phyloP scores from a whole-genome alignment of 2,797 vertebrate genomes.

The Malacoraja senta region DNA sequence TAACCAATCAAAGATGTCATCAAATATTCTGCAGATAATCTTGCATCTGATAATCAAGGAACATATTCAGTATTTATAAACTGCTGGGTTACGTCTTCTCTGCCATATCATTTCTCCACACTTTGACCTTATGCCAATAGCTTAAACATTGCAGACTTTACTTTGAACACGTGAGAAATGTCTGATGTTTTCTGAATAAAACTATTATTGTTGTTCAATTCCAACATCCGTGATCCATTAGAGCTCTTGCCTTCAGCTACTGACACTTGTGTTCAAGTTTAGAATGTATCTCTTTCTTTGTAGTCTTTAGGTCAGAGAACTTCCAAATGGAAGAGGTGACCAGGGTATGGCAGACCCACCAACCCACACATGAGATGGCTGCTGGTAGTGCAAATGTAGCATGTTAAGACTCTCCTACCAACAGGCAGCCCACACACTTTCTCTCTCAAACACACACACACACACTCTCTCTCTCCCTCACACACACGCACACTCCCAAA shows the following conservation, averaged over 20 bases:
- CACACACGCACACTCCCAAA: too few species aligned
- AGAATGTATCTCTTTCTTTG: neutral
- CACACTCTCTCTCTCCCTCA: too few species aligned
- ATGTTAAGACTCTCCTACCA: neutral
- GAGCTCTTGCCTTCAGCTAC: neutral
- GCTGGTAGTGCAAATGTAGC: neutral
- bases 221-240: neutral
- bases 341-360: neutral
- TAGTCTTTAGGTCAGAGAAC: neutral
- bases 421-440: too few species aligned
- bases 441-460: too few species aligned
- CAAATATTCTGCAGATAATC: neutral
- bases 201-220: neutral
- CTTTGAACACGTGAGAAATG: neutral
- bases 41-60: neutral
- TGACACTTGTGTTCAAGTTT: neutral
- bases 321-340: neutral
- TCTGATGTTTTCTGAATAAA: neutral
- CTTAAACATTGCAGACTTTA: neutral
- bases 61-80: constrained; percentile 14
- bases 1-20: neutral
- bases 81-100: neutral
- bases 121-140: neutral
- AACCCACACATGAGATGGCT: neutral
- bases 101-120: neutral